Conservation (phyloP, 2,797 vertebrate genomes). For the Malacoctenus gilli region DNA sequence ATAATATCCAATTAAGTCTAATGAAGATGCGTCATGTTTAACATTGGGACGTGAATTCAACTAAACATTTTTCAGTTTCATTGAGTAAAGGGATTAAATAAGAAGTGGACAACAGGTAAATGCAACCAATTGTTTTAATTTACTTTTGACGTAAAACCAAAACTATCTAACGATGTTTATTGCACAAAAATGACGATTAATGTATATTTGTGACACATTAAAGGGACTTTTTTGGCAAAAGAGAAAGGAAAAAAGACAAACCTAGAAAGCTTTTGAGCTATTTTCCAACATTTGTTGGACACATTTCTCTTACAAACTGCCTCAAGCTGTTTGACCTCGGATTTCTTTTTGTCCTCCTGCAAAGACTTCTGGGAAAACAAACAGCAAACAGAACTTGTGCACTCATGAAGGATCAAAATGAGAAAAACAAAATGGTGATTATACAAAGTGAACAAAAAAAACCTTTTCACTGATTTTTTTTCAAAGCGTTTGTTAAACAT, state of each 20-base stretch:
- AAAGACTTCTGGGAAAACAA: conserved; percentile 34
- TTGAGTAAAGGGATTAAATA: too few relatives aligned
- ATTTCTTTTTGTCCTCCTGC: conserved; percentile 1
- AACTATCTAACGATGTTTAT: too few relatives aligned
- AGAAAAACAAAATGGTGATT: not conserved
- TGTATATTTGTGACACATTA: too few relatives aligned
- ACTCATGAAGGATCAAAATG: conserved; percentile 23
- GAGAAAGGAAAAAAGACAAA: conserved; percentile 11
- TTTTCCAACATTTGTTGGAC: conserved; percentile 33
- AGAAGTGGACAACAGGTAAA: too few relatives aligned
- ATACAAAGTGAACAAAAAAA: not conserved
- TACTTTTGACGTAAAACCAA: too few relatives aligned
- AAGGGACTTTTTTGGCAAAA: conserved; percentile 45
- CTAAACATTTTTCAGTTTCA: too few relatives aligned
- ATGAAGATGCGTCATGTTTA: conserved; percentile 4
- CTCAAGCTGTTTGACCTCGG: conserved; percentile 32
- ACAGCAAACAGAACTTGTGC: conserved; percentile 9
- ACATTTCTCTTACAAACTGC: conserved; percentile 34
- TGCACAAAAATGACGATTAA: too few relatives aligned
- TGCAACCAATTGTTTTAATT: too few relatives aligned
- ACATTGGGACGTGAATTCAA: conserved; percentile 4
- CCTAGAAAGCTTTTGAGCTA: conserved; percentile 45
- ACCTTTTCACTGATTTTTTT: conserved; percentile 19
- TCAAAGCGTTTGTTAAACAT: conserved; percentile 35
- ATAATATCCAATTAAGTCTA: conserved; percentile 15